phyloP scores from a whole-genome alignment of 1,140 invertebrate species.

The Drosophila neocordata region DNA sequence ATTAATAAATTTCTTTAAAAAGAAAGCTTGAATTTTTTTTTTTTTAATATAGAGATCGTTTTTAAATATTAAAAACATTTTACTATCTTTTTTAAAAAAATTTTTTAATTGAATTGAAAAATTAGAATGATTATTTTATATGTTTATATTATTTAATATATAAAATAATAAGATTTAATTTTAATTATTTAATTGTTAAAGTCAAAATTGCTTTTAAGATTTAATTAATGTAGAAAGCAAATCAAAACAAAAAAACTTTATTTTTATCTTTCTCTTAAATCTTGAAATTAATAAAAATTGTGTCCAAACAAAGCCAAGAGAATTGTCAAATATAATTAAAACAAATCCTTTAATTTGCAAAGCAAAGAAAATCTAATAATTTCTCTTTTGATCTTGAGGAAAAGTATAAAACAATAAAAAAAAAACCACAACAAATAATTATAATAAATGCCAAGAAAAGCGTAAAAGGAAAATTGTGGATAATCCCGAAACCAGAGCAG shows the following conservation, averaged over 20 bases:
- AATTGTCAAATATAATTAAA: background rate
- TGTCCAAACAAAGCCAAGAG: background rate
- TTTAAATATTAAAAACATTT: too few species aligned
- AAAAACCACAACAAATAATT: slow-evolving; percentile 46
- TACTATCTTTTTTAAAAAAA: too few species aligned
- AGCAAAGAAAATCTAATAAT: slow-evolving; percentile 13
- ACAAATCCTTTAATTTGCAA: background rate
- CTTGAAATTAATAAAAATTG: background rate
- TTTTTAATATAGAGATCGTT: too few species aligned
- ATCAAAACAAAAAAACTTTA: background rate
- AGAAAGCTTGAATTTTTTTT: too few species aligned
- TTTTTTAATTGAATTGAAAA: too few species aligned
- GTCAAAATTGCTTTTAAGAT: too few species aligned
- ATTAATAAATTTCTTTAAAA: too few species aligned
- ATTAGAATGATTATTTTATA: too few species aligned
- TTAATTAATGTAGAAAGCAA: background rate
- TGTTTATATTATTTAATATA: too few species aligned
- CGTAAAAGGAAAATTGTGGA: slow-evolving; percentile 3
- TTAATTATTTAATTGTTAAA: too few species aligned
- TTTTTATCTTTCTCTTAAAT: too few species aligned
- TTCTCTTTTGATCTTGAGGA: slow-evolving; percentile 40
- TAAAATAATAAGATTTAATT: too few species aligned
- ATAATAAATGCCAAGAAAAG: slow-evolving; percentile 34
- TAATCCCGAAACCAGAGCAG: slow-evolving; percentile 1
- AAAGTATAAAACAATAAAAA: slow-evolving; percentile 24